Evolutionary conservation across 2,888 invertebrate species (phyloP).

Genomic region (Megastigmus dorsalis): DNA sequence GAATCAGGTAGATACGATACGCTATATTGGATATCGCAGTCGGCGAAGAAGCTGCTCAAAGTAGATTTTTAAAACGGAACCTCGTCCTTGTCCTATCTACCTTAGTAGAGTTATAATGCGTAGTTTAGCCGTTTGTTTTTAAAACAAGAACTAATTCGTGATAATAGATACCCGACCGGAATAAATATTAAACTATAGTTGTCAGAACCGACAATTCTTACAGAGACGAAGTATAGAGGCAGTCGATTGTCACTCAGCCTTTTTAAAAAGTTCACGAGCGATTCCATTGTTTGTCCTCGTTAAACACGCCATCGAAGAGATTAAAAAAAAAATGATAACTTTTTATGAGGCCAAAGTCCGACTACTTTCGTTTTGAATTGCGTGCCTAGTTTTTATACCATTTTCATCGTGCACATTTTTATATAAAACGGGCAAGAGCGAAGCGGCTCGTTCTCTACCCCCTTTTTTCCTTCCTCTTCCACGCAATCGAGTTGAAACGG

Average conservation of each 20-base stretch:
- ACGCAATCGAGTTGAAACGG: constrained; percentile 18
- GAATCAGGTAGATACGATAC: constrained; percentile 28
- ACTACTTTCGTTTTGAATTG: constrained; percentile 43
- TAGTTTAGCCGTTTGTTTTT: constrained; percentile 39
- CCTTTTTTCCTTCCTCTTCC: constrained; percentile 36
- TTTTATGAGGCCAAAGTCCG: constrained; percentile 34
- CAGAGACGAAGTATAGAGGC: constrained; percentile 19
- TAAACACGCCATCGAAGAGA: constrained; percentile 40
- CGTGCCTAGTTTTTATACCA: constrained; percentile 64
- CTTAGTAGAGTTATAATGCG: constrained; percentile 19
- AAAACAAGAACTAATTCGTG: constrained; percentile 16
- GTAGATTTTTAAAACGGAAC: constrained; percentile 61
- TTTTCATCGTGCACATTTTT: constrained; percentile 58
- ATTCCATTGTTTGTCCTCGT: constrained; percentile 51
- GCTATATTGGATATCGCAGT: constrained; percentile 33
- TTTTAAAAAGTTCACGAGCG: constrained; percentile 35
- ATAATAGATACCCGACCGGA: constrained; percentile 26
- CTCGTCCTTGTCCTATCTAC: constrained; percentile 14
- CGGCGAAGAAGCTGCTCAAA: constrained; percentile 65
- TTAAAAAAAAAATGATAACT: constrained; percentile 10
- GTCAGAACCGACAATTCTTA: constrained; percentile 28
- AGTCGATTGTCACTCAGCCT: constrained; percentile 30
- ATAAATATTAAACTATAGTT: constrained; percentile 9
- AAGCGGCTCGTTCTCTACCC: constrained; percentile 27
- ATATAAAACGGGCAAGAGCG: constrained; percentile 31